phyloP scores from a whole-genome alignment of 2,113 vertebrate genomes.

The Chamaea fasciata region DNA sequence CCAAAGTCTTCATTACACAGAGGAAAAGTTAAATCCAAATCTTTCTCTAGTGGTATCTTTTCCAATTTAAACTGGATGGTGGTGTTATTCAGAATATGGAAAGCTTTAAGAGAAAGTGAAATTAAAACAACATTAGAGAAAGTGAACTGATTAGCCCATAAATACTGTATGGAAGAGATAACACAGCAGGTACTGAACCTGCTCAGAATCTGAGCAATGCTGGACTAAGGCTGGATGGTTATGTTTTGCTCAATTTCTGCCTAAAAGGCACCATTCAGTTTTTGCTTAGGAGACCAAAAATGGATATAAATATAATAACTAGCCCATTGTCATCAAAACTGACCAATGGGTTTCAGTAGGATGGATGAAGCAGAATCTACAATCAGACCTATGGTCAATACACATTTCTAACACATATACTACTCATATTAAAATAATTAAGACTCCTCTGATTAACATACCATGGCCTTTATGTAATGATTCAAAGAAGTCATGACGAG shows the following conservation, averaged over 20 bases:
- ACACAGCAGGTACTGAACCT: not conserved
- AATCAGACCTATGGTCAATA: not conserved
- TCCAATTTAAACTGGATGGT: constrained; percentile 93
- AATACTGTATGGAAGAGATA: not conserved
- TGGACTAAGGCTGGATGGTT: not conserved
- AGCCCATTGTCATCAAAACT: not conserved
- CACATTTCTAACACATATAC: not conserved
- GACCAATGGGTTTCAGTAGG: not conserved
- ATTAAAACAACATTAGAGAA: not conserved
- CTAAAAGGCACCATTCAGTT: not conserved
- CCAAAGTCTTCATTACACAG: constrained; percentile 76
- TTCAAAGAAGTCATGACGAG: constrained; percentile 93
- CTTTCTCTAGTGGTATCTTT: constrained; percentile 82
- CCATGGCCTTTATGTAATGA: constrained; percentile 88
- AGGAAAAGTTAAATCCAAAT: constrained; percentile 73
- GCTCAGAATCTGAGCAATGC: not conserved
- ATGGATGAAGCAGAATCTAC: not conserved
- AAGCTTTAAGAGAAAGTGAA: constrained; percentile 74
- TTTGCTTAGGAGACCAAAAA: not conserved
- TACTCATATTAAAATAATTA: not conserved
- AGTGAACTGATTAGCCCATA: not conserved
- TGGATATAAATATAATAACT: not conserved
- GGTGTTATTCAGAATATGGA: constrained; percentile 94
- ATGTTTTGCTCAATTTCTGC: not conserved
- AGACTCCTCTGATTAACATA: constrained; percentile 54